Evolutionary conservation across 1,140 invertebrate species (phyloP), one percentile per base, ranked within the genome.

Genomic region (Heliothis subflexa): DNA sequence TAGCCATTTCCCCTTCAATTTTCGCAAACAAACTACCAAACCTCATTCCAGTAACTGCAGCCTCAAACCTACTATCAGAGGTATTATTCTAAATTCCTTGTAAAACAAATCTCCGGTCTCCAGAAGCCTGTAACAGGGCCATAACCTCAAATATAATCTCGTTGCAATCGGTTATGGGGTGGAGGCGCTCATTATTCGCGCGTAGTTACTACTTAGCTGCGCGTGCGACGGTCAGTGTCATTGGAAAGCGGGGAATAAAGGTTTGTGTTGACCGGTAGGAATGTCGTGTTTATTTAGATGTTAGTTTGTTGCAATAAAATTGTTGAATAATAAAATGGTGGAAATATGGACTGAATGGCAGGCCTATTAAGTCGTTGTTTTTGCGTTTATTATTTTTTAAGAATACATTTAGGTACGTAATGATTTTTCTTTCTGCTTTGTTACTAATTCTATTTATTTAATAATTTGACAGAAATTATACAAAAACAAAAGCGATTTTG

Each of bases 231-330:
- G 72, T 62, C 71, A 79, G 71, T 76, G 76, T 79, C 71, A 68
- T 68, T 80, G 40, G 78, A 80, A 80, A 80, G 71, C 73, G 54
- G 73, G 77, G 76, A 55, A 71, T 78, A 78, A 72, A 50, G 45
- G 47, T 52, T 75, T 28, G 25, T 54, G 59, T 52, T 50, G 18
- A 49, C 33, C 33, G 33, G 40, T 57, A 16, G 47, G 45, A 3
- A 62, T 28, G n/a, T 54, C 16, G 50, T 3, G 13, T 28, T 21
- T 49, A 12, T 47, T 18, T 47, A 18, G 11, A 3, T 49, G 5
- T 18, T n/a, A 0, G 1, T 40, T 62, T 40, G 40, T 62, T 25
- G 21, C 1, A 16, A 13, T 57, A 3, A 57, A 18, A 33, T 33
- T 3, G 33, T 33, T 33, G 33, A 33, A 33, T 33, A 3, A 7